A percentile compares a stretch with the other conserved stretches of the same genome.
phyloP scores from a whole-genome alignment of 2,113 vertebrate genomes.

The Stegastes partitus region DNA sequence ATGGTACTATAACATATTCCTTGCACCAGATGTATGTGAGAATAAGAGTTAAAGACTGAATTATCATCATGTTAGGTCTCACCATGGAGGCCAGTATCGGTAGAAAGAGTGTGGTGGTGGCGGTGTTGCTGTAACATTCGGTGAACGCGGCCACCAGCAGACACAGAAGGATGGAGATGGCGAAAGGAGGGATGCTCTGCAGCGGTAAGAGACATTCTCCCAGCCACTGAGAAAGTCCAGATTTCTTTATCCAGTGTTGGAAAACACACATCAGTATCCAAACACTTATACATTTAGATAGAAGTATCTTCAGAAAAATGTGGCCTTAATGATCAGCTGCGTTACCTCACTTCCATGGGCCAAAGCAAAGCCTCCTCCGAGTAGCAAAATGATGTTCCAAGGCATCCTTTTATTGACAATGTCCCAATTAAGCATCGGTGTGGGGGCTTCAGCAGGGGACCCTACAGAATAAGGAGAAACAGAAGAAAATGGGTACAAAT shows the following conservation, averaged over 20 bases:
- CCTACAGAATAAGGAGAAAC: slow-evolving; percentile 36
- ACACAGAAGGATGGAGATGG: slow-evolving; percentile 85
- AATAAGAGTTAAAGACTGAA: neutral
- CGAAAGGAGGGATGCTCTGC: slow-evolving; percentile 81
- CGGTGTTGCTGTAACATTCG: slow-evolving; percentile 91
- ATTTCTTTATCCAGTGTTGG: slow-evolving; percentile 71
- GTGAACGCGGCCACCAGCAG: slow-evolving; percentile 89
- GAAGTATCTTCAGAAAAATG: neutral
- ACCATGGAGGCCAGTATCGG: slow-evolving; percentile 94
- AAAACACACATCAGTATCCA: slow-evolving; percentile 12
- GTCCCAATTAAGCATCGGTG: slow-evolving; percentile 86
- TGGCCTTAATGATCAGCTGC: neutral
- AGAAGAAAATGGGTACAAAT: neutral
- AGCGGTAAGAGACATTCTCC: slow-evolving; percentile 86
- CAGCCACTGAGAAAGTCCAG: slow-evolving; percentile 87
- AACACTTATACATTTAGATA: neutral
- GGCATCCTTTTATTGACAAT: slow-evolving; percentile 87
- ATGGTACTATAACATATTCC: too few species aligned
- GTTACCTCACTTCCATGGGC: slow-evolving; percentile 91
- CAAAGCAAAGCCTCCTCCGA: slow-evolving; percentile 90
- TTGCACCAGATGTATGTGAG: neutral
- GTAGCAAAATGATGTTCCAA: slow-evolving; percentile 88
- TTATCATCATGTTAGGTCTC: slow-evolving; percentile 49
- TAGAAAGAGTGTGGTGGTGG: slow-evolving; percentile 92
- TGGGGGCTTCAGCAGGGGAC: slow-evolving; percentile 61